These are phyloP conservation scores for Ptychoptera albimana DNA, from an alignment of 2,888 invertebrate genomes.

Conservation along the genomic window DNA sequence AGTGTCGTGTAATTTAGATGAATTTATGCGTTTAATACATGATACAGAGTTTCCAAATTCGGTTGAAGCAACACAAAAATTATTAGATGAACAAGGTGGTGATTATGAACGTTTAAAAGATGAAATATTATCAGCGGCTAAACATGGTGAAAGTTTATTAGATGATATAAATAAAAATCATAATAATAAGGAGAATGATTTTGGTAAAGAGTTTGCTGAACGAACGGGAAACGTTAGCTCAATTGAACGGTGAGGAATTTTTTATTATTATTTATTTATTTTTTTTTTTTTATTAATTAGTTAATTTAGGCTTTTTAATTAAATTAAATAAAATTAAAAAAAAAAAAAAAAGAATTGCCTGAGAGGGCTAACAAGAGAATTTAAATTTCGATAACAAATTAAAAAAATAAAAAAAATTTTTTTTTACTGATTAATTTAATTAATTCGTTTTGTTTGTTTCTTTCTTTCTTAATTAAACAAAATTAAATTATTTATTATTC, in stretches of 20 bases:
- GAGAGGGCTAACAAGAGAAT: no score
- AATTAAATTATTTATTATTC: background rate
- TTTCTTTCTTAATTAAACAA: background rate
- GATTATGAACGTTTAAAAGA: slow-evolving; percentile 44
- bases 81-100: slow-evolving; percentile 67
- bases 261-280: background rate
- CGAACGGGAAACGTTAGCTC: slow-evolving; percentile 79
- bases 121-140: slow-evolving; percentile 72
- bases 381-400: no score
- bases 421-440: background rate
- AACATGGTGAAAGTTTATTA: slow-evolving; percentile 77
- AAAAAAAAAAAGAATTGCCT: no score
- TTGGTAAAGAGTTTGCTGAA: slow-evolving; percentile 42
- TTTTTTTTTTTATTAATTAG: no score
- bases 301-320: no score
- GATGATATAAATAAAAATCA: slow-evolving; percentile 49
- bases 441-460: background rate
- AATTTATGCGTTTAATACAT: slow-evolving; percentile 74
- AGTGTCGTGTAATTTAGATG: slow-evolving; percentile 71
- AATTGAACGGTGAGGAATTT: slow-evolving; percentile 61
- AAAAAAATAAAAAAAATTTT: no score
- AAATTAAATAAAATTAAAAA: no score
- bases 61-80: slow-evolving; percentile 72
- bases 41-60: slow-evolving; percentile 92
- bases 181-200: slow-evolving; percentile 11